Evolutionary conservation across 2,797 vertebrate genomes (phyloP), one percentile per base, ranked within the genome.

Genomic region (Chaunax sp.): DNA sequence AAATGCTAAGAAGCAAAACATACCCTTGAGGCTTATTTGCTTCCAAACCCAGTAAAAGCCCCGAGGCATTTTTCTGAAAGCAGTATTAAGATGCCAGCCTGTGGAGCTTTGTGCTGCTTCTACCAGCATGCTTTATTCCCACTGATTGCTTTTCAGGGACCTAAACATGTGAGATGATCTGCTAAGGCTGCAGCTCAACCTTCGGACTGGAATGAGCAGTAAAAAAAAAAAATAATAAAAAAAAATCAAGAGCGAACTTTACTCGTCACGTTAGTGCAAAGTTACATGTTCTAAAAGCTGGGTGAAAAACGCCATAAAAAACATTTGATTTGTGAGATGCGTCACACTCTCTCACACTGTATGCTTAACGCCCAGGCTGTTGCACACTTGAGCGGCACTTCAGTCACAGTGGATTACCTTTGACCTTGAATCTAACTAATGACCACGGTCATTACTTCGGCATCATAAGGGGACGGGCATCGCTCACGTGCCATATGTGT

Each of bases 31-130:
- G 72, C 40, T 77, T 74, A 37, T 37, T 60, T 60, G 43, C 59
- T 55, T 60, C 74, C 13, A 11, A 72, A 69, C 57, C 50, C 65
- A 28, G 65, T 15, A 69, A 85, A n/a, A 81, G 61, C 77, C 73
- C 56, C 47, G 52, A 72, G 85, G 79, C 41, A 43, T 62, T 80
- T 78, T 23, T n/a, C n/a, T 33, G 73, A 76, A 63, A 76, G 77
- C 65, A 51, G 68, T 53, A 80, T 85, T 83, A 80, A 78, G 68
- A 72, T 52, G 66, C 68, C 69, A 69, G 62, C 72, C 8, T 75
- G 71, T n/a, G 30, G 38, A 41, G 53, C 65, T 26, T 33, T 43
- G 72, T 26, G 68, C 58, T 22, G 69, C 61, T 54, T 69, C 72
- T 20, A 77, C 57, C 67, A 25, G 30, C 51, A 1, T 3, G 28